Percentiles rank a stretch among this genome's conserved stretches.
Conservation (phyloP, 2,888 invertebrate species). For the Cataglyphis livida region DNA sequence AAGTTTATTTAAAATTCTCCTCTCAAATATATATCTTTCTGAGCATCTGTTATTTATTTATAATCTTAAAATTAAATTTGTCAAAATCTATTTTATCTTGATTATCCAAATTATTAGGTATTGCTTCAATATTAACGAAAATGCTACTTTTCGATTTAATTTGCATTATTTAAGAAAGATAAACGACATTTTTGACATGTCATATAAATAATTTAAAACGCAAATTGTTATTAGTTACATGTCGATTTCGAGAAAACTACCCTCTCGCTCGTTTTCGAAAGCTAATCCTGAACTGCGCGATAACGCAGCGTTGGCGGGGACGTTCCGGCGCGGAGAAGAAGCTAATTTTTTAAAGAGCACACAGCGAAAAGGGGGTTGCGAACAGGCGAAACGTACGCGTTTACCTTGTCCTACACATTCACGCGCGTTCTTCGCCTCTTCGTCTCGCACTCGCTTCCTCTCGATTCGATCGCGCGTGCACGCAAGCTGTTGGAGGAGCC, state of each 20-base stretch:
- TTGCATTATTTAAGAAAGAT: background rate
- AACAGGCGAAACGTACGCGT: slow-evolving; percentile 68
- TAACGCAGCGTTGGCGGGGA: slow-evolving; percentile 53
- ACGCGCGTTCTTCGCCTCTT: slow-evolving; percentile 7
- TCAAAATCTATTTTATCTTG: background rate
- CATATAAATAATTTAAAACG: background rate
- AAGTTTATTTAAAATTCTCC: background rate
- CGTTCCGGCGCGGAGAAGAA: slow-evolving; percentile 61
- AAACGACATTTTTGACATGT: background rate
- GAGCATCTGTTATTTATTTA: background rate
- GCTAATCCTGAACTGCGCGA: slow-evolving; percentile 27
- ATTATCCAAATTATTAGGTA: background rate
- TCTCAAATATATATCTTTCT: background rate
- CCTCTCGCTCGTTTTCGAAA: background rate
- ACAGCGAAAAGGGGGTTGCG: slow-evolving; percentile 72
- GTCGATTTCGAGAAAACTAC: background rate
- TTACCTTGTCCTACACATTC: slow-evolving; percentile 18
- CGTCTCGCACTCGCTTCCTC: slow-evolving; percentile 45
- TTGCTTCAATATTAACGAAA: background rate
- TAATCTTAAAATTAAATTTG: background rate
- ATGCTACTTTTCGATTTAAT: background rate
- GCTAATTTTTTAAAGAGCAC: slow-evolving; percentile 78
- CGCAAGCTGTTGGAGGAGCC: slow-evolving; percentile 73
- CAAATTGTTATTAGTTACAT: background rate
- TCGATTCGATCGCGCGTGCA: slow-evolving; percentile 74